Base-by-base conservation (phyloP, 2,888 invertebrate genomes). In the Ectobius pallidus region DNA sequence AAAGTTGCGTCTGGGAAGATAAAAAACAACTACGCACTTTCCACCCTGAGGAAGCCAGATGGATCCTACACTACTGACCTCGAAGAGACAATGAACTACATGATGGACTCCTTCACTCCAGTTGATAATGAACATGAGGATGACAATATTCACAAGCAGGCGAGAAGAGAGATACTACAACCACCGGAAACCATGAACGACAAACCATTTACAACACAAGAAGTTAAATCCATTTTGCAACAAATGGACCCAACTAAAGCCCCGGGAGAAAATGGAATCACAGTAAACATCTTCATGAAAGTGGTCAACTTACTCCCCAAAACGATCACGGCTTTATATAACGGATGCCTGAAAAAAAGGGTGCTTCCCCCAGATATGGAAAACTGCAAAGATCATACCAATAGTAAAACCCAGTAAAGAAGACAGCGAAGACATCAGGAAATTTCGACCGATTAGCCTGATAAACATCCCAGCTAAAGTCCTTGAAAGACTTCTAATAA, bases 1-100 rank as follows among this genome's bases (percentile, higher is more conserved):
- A 49, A n/a, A 49, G 49, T 49, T 6, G 49, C 49, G n/a, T 49
- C 49, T 14, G 49, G 49, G n/a, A 49, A 49, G 49, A 6, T 49
- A n/a, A 49, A 49, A 49, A 9, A 49, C 14, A 14, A 14, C 4
- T 49, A n/a, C n/a, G n/a, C 49, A 18, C n/a, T 49, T 4, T 49
- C 49, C 6, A 49, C 49, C 7, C n/a, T 49, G 18, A 49, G n/a
- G 18, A 49, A 49, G 22, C 49, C 9, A 20, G 52, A 52, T 52
- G n/a, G 22, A 11, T 11, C 52, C n/a, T 52, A 52, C 22, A 18
- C 22, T 2, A 52, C 3, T 20, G 52, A 52, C 22, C n/a, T 20
- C 11, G 20, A 11, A 6, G 20, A 11, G 11, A 52, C 22, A 52
- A 6, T 52, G 3, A 52, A 20, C 22, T 22, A 20, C 52, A 52